These are phyloP conservation scores for Psittacus erithacus DNA, from an alignment of 2,113 vertebrate genomes.

Conservation along the genomic window DNA sequence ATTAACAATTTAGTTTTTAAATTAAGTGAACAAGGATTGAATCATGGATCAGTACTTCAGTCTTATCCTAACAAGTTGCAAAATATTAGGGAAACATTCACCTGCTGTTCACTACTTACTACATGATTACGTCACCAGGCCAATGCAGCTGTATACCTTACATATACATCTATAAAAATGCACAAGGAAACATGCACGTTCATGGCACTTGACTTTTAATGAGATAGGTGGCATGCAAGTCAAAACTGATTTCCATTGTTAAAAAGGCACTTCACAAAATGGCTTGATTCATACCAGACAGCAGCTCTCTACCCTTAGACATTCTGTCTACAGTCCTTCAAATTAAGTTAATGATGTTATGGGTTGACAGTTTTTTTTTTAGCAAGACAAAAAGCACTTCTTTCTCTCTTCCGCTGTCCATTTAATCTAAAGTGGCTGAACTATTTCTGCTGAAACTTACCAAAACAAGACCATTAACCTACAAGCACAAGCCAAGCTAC, in stretches of 20 bases:
- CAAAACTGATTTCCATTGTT: background rate
- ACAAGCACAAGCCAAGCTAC: background rate
- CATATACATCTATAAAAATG: background rate
- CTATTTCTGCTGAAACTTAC: background rate
- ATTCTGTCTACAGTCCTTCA: background rate
- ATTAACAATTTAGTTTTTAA: background rate
- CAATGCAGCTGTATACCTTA: background rate
- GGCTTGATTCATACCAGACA: background rate
- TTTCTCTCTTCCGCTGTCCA: background rate
- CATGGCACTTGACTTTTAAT: background rate
- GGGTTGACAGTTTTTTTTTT: background rate
- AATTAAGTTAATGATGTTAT: background rate
- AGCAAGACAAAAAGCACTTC: background rate
- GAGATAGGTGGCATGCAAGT: background rate
- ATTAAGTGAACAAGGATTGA: background rate
- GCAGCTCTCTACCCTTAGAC: background rate
- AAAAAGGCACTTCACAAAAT: background rate
- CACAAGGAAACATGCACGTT: background rate
- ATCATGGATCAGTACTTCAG: background rate
- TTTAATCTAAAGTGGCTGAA: background rate
- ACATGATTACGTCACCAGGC: background rate
- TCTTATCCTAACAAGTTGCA: background rate
- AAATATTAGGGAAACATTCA: background rate
- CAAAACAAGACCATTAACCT: background rate
- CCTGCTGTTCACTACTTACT: background rate